These are phyloP conservation scores for Agrotis exclamationis DNA, from an alignment of 2,888 invertebrate species.

Conservation along the genomic window DNA sequence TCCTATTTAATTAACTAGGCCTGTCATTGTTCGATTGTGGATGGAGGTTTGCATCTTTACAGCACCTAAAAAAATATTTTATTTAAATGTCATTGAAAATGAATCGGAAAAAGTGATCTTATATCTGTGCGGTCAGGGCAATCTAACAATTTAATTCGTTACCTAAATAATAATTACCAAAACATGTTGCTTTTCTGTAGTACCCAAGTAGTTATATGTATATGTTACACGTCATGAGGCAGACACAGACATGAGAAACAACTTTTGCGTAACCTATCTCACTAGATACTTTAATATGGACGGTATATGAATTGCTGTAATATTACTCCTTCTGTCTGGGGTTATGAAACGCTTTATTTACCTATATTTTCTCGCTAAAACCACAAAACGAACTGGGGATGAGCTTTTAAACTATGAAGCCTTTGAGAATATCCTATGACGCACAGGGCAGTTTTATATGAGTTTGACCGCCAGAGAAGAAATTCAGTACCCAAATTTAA, in stretches of 20 bases:
- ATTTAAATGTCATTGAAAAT: no score
- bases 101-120: no score
- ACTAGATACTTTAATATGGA: conserved; percentile 11
- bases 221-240: not conserved
- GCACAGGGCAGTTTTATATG: not conserved
- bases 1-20: no score
- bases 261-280: not conserved
- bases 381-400: not conserved
- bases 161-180: conserved; percentile 22
- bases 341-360: not conserved
- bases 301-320: conserved; percentile 13
- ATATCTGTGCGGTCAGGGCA: no score
- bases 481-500: not conserved
- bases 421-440: not conserved
- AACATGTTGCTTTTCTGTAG: not conserved
- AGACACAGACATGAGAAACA: conserved; percentile 7
- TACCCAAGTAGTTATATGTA: not conserved
- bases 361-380: conserved; percentile 2
- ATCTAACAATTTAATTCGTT: not conserved
- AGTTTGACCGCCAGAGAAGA: not conserved
- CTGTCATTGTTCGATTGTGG: no score
- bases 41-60: no score
- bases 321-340: not conserved
- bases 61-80: no score
- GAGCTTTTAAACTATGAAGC: not conserved